Base-by-base conservation (phyloP, 2,797 vertebrate species). In the Sebastolobus alascanus region DNA sequence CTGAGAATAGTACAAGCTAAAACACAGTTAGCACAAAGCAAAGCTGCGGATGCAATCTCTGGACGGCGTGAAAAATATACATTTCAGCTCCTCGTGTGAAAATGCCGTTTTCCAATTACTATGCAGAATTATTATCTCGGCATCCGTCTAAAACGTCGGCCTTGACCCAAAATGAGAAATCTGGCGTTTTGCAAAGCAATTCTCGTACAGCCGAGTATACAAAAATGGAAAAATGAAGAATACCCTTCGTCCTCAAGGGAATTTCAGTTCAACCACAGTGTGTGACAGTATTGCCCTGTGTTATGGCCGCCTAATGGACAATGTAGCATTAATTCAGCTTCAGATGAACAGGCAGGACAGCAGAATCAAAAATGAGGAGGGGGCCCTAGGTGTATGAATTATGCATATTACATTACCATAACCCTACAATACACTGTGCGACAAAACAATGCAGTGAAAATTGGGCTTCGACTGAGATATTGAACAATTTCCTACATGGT, bases 401-500 rank as follows among this genome's bases (percentile, higher is more conserved):
- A 98, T 99, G 97, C 94, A 99, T 98, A 94, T 88, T 92, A 93
- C 93, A 95, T 96, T 96, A 94, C 95, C 96, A 96, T 96, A 96
- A 93, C 95, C 92, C 89, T 91, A 94, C 93, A 94, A 93, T 94
- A 94, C 93, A 91, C 95, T 87, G 95, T 83, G 95, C 84, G 86
- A 89, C 93, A 95, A 96, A 94, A 96, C 95, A 95, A 95, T 93
- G 94, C 94, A 90, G 95, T 38, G 95, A 94, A 94, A 96, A 98
- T 98, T 97, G 96, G 96, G 93, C 94, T 93, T 89, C 92, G 95
- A 96, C 93, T 93, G 87, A 93, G 95, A 97, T 97, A 98, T 97
- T 95, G 96, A 97, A 95, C 96, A 98, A 98, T 97, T 97, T 97
- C 96, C 96, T 95, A 94, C 96, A 96, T 97, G 96, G 92, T 96